phyloP scores from a whole-genome alignment of 2,113 vertebrate genomes.

The Leptocoma aspasia region DNA sequence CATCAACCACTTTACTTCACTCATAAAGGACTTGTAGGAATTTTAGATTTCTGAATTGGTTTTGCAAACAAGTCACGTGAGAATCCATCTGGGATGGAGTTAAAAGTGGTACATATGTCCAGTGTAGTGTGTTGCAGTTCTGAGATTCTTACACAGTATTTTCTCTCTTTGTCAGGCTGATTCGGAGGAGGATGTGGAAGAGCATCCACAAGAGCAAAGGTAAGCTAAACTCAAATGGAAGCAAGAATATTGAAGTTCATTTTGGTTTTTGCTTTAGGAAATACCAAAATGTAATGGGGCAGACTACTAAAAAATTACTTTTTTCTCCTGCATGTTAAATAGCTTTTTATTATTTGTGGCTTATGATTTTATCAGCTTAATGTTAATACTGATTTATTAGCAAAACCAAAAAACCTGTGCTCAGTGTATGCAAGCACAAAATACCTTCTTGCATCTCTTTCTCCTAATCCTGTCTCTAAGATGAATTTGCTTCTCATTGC shows the following conservation, averaged over 20 bases:
- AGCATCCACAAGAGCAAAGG: slow-evolving; percentile 85
- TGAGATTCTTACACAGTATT: slow-evolving; percentile 13
- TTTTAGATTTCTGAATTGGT: background rate
- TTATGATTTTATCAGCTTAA: background rate
- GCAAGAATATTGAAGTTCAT: background rate
- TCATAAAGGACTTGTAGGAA: background rate
- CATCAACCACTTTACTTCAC: background rate
- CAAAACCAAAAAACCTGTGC: background rate
- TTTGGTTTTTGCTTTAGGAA: background rate
- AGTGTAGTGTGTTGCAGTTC: background rate
- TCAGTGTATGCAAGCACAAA: background rate
- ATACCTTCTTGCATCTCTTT: background rate
- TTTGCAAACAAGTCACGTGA: background rate
- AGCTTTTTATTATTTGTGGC: background rate
- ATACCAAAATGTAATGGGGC: background rate
- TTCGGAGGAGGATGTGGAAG: slow-evolving; percentile 85
- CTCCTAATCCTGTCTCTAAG: background rate
- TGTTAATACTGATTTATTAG: background rate
- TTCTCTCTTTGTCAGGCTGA: slow-evolving; percentile 78
- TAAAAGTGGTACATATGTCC: background rate
- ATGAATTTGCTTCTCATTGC: background rate
- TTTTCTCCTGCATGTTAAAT: background rate
- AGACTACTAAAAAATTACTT: background rate
- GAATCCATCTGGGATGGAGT: background rate
- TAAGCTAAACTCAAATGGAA: slow-evolving; percentile 55